Conservation (phyloP, 2,888 invertebrate genomes). For the Microplitis manilae region DNA sequence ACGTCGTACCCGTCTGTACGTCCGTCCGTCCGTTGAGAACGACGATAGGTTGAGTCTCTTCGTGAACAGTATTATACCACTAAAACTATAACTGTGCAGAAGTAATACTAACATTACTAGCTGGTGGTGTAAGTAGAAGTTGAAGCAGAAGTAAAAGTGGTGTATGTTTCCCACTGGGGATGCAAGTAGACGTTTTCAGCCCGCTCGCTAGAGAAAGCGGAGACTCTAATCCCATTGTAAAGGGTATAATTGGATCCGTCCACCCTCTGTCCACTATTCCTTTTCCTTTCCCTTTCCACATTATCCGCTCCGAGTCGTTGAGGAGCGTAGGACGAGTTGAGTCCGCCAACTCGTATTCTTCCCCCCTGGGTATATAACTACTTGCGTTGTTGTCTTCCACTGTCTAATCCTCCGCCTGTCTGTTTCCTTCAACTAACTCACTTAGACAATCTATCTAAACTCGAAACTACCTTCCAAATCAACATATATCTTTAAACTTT, state of each 20-base stretch:
- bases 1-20: conserved; percentile 11
- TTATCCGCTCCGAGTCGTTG: conserved; percentile 31
- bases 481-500: not conserved
- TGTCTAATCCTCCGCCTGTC: conserved; percentile 34
- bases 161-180: conserved; percentile 33
- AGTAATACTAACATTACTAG: not conserved
- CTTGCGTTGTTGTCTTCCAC: conserved; percentile 23
- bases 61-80: not conserved
- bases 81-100: conserved; percentile 14
- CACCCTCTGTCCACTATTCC: conserved; percentile 54
- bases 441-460: conserved; percentile 30
- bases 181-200: conserved; percentile 24
- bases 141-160: not conserved
- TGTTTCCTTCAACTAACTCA: conserved; percentile 28
- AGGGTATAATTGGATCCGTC: conserved; percentile 60
- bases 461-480: not conserved
- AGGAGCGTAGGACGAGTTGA: conserved; percentile 24
- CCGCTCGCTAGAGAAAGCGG: conserved; percentile 19
- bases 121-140: not conserved
- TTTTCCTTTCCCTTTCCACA: conserved; percentile 50
- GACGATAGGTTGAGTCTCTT: not conserved
- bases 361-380: conserved; percentile 28
- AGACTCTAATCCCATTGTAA: conserved; percentile 59
- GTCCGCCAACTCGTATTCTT: conserved; percentile 29
- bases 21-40: not conserved